Conservation (phyloP, 1,140 invertebrate genomes). For the Cydia fagiglandana region DNA sequence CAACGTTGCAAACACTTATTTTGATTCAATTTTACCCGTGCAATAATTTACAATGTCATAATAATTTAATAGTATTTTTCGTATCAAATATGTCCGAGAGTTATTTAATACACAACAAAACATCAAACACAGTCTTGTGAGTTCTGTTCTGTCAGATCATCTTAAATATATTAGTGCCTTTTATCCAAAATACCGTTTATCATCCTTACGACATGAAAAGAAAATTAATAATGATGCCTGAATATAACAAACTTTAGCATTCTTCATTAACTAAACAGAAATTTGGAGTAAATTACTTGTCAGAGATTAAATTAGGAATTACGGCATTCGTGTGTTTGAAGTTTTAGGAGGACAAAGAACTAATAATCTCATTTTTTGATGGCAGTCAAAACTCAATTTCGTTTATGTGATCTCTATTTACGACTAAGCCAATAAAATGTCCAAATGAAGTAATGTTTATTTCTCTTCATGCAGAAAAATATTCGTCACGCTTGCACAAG, state of each 20-base stretch:
- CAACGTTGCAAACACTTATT: no score
- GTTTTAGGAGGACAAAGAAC: background rate
- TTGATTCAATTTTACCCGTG: no score
- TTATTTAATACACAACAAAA: no score
- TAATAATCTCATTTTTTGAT: background rate
- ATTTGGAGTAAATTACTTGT: background rate
- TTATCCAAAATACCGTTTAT: background rate
- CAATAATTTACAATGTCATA: no score
- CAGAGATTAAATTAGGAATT: background rate
- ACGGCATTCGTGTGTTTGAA: slow-evolving; percentile 2
- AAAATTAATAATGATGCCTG: background rate
- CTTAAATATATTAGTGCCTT: background rate
- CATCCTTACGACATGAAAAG: background rate
- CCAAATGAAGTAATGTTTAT: no score
- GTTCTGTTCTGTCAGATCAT: no score
- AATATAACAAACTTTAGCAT: background rate
- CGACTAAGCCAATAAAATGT: background rate
- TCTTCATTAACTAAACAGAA: background rate
- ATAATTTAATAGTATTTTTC: no score
- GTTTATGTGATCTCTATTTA: background rate
- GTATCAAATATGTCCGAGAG: no score
- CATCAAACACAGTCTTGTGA: no score
- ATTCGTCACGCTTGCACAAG: no score
- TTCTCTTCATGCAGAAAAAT: no score
- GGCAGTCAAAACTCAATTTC: background rate